Percentiles rank a stretch among this genome's conserved stretches.
Evolutionary conservation across 2,113 vertebrate species (phyloP).

Genomic region (Hemichromis elongatus): DNA sequence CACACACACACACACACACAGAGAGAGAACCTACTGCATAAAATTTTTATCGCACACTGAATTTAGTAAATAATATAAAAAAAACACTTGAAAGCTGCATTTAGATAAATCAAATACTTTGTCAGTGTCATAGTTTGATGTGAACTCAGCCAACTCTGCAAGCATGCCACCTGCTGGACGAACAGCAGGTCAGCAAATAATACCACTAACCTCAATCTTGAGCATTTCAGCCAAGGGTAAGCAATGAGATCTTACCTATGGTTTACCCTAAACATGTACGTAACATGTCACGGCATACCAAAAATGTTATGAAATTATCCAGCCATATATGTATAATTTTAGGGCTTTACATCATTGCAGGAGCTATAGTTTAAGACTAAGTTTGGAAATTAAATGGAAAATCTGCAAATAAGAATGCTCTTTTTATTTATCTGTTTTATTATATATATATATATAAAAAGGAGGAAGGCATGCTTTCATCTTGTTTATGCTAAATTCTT

Average conservation of each 20-base stretch:
- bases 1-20: too few species aligned
- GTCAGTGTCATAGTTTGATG: background rate
- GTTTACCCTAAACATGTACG: background rate
- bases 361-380: background rate
- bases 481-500: background rate
- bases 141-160: background rate
- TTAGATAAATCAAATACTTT: background rate
- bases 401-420: background rate
- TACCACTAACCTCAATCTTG: background rate
- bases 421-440: background rate
- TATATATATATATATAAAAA: background rate
- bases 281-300: background rate
- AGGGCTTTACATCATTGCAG: background rate
- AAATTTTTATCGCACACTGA: too few species aligned
- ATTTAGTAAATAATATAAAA: too few species aligned
- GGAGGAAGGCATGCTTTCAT: background rate
- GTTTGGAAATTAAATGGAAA: background rate
- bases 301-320: background rate
- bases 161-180: background rate
- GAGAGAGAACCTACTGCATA: too few species aligned
- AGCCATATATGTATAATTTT: background rate
- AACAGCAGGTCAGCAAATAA: background rate
- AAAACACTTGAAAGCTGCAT: too few species aligned
- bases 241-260: background rate
- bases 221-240: background rate